These are phyloP conservation scores for Porites australiensis DNA, from an alignment of 64 coral and sea anemone species.

Conservation along the genomic window DNA sequence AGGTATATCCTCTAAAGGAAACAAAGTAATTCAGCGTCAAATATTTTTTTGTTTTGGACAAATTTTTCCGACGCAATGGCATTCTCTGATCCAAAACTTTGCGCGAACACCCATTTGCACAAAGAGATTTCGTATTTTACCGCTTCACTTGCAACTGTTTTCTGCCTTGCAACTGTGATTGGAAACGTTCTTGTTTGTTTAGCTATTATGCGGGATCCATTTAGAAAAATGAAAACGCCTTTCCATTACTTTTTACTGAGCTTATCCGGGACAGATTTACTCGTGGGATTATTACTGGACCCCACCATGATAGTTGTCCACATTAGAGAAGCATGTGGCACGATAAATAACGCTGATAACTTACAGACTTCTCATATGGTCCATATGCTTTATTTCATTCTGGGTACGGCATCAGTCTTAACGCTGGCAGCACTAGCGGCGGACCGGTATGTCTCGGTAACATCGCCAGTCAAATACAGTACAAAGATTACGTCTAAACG, in stretches of 20 bases:
- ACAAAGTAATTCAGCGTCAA: no score
- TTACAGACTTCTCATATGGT: not conserved
- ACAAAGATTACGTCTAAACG: slow-evolving; percentile 61
- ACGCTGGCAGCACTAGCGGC: slow-evolving; percentile 58
- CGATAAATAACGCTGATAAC: slow-evolving; percentile 45
- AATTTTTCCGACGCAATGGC: not conserved
- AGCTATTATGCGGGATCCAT: slow-evolving; percentile 79
- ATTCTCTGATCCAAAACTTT: not conserved
- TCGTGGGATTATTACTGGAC: slow-evolving; percentile 77
- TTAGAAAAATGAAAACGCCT: slow-evolving; percentile 72
- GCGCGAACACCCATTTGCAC: slow-evolving; percentile 15
- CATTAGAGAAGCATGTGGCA: slow-evolving; percentile 33
- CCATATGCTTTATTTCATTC: slow-evolving; percentile 70
- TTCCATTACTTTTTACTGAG: slow-evolving; percentile 76
- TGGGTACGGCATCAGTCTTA: slow-evolving; percentile 70
- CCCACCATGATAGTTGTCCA: slow-evolving; percentile 55
- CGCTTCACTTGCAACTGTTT: slow-evolving; percentile 10
- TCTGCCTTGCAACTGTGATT: slow-evolving; percentile 48
- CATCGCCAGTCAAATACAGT: slow-evolving; percentile 65
- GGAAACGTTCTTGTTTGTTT: slow-evolving; percentile 79
- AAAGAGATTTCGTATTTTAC: slow-evolving; percentile 61
- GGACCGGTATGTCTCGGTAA: slow-evolving; percentile 77
- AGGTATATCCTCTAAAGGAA: no score
- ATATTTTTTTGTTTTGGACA: no score
- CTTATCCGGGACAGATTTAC: slow-evolving; percentile 67